A percentile compares a stretch with the other conserved stretches of the same genome.
These are phyloP conservation scores for Gymnorhina tibicen DNA, from an alignment of 2,113 vertebrate species.

Conservation along the genomic window DNA sequence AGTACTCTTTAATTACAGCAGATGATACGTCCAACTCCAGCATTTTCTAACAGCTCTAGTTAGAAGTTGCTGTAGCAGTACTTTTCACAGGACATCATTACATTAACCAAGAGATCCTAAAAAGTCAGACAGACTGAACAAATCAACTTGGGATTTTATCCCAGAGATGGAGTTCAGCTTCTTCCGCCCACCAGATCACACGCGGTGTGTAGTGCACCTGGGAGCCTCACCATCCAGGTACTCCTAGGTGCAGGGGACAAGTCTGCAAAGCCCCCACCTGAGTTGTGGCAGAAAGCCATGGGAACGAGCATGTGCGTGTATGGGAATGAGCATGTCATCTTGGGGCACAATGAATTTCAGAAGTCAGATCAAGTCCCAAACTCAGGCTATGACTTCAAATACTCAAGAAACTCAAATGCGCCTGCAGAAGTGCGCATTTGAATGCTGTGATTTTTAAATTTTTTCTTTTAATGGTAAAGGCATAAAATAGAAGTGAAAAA, in stretches of 20 bases:
- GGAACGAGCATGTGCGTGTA: not conserved
- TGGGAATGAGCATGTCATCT: not conserved
- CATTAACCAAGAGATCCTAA: constrained; percentile 19
- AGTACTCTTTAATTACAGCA: constrained; percentile 59
- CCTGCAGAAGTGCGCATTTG: not conserved
- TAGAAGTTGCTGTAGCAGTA: constrained; percentile 53
- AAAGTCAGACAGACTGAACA: not conserved
- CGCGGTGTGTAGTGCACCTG: not conserved
- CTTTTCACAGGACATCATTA: constrained; percentile 43
- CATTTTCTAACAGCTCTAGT: constrained; percentile 33
- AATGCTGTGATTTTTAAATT: not conserved
- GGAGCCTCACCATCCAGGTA: not conserved
- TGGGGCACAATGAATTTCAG: not conserved
- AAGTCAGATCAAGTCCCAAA: not conserved
- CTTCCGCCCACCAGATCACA: not conserved
- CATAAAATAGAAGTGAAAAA: not conserved
- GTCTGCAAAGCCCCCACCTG: not conserved
- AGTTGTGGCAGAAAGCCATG: not conserved
- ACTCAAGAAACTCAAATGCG: not conserved
- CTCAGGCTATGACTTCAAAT: not conserved
- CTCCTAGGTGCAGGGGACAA: not conserved
- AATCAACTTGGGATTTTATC: not conserved
- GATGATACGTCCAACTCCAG: constrained; percentile 1
- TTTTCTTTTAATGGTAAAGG: not conserved
- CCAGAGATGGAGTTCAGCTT: not conserved